Base-by-base conservation (phyloP, 2,113 vertebrate species). In the Laterallus jamaicensis region DNA sequence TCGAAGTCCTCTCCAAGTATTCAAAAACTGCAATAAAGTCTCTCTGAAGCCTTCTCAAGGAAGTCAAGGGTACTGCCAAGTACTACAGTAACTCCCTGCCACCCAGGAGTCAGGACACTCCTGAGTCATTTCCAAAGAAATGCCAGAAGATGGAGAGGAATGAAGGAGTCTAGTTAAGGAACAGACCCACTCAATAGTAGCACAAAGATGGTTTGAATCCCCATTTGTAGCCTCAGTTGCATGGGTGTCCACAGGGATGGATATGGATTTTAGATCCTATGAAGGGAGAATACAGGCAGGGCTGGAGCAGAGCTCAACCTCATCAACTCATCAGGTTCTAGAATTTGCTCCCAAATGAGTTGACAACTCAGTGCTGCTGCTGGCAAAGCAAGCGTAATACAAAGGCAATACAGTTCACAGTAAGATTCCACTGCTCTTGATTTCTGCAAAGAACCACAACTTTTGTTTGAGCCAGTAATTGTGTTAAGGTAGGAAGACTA, bases 211-310 rank as follows among this genome's bases (percentile, higher is more conserved):
- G 32, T 35, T 24, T 44, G 24, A 74, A n/a, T 49, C 15, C 5
- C 10, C 0, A 0, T 49, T 26, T 39, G 28, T 6, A 49, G 35
- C 25, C 26, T 37, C 25, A 56, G 0, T 2, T 52, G 5, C 3
- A 0, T 12, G 56, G 15, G 6, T 56, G 55, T 31, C 35, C 3
- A 0, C 44, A 66, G 31, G 29, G 35, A 12, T 67, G 60, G 66
- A 39, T 37, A 11, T 11, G 68, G 64, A 15, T 69, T 40, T 59
- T 67, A 4, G 13, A 19, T 26, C 17, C 31, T n/a, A 44, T 47
- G 40, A 28, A 24, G 55, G 37, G 17, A 82, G 6, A 52, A 35
- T 2, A 32, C 12, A 67, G 64, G 22, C n/a, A 62, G 31, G 28
- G 20, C 47, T 86, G 62, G 62, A 37, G 17, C 40, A 39, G 20